Evolutionary conservation across 2,888 invertebrate species (phyloP), one percentile per base, ranked within the genome.

Genomic region (Chaetoderma sp.): DNA sequence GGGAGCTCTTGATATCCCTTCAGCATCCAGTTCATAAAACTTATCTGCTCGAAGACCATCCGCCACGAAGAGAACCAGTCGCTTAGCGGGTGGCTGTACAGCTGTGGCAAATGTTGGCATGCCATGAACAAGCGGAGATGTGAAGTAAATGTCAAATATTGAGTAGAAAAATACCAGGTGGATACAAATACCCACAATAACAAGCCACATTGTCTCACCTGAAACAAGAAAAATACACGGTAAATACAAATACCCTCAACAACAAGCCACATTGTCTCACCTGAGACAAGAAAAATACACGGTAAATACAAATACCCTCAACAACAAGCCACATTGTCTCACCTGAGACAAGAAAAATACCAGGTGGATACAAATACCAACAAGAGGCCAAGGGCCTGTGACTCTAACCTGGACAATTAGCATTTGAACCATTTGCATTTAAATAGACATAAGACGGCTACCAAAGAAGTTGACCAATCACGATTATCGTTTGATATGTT

Each of bases 11-110:
- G 89, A 86, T 55, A 89, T 86, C 68, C 89, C 89, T 45, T 77
- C 70, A 16, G 78, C 69, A 32, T 82, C 81, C 47, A 82, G 59
- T 54, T 88, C 81, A 79, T 91, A 91, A 83, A 94, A 93, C 2
- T 93, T 93, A 81, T 94, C 93, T 30, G 94, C 94, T 73, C 98
- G 89, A 63, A 99, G 88, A 1, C 98, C 98, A 89, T 98, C 98
- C 8, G 94, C 93, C 4, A 96, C 92, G 81, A 98, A 91, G 1
- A 99, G 88, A 16, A 97, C 93, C 6, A 98, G 86, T 63, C 98
- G 89, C 77, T 92, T 90, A 0, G 95, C 93, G 10, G 88, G 88
- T 4, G 83, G 73, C 2, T 78, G 61, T 4, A 73, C 64, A 3
- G 79, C 77, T 5, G 83, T 77, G 2, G 89, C 88, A 45, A 81